Base-by-base conservation (phyloP, 2,113 vertebrate species). In the Hirundichthys speculiger region DNA sequence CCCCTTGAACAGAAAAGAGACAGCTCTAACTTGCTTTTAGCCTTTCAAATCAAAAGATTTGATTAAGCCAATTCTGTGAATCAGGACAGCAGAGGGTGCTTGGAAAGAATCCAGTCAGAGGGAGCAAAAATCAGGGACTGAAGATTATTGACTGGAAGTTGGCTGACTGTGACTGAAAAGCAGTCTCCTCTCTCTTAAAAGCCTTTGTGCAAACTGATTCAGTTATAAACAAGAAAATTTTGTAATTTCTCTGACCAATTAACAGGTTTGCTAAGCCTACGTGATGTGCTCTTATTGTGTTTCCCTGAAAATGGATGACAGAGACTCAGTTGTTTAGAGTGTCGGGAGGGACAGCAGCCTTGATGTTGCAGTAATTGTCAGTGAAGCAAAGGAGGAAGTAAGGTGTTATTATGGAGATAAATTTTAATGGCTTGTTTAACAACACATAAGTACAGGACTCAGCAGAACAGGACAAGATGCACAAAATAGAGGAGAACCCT, bases 11-110 rank as follows among this genome's bases (percentile, higher is more conserved):
- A 34, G 30, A 34, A 10, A 34, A 9, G 7, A 34, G 9, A 34
- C 30, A 2, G 9, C 4, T 9, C 30, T 10, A 34, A 34, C 11
- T 6, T 15, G 11, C 10, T 25, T 25, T 42, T 42, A 43, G 15
- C 20, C 0, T 21, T 34, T 22, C 27, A 64, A 15, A 18, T 46
- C 6, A 64, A 42, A 64, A 53, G 14, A 52, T 16, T 41, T 24
- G 25, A 0, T 13, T 11, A 30, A 20, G n/a, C n/a, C n/a, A n/a
- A 0, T 0, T 43, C 16, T 42, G 21, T 41, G 0, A n/a, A 41
- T 53, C 19, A 12, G 6, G 19, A 14, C n/a, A 34, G 30, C 11
- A 34, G 11, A 27, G 3, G 8, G 14, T 47, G 15, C 54, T 39
- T 1, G 42, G 41, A 38, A 3, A 38, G 21, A 13, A 16, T 16